Conservation (phyloP, 1,140 invertebrate species). For the Propsilocerus akamusi region DNA sequence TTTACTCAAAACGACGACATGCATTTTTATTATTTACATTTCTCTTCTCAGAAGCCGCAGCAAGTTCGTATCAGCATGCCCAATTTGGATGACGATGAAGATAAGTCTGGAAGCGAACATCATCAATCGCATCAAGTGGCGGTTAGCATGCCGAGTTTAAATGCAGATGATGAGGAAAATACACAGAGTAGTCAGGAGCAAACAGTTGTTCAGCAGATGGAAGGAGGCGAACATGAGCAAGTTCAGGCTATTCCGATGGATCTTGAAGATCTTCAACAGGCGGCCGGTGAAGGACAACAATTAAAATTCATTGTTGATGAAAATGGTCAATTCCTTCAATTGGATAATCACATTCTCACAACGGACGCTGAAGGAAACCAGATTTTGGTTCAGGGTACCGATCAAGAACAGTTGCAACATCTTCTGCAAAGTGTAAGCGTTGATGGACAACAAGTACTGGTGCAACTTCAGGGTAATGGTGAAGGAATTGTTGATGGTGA, state of each 20-base stretch:
- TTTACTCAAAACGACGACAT: too few relatives aligned
- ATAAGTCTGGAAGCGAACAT: slow-evolving; percentile 5
- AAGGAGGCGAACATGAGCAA: neutral
- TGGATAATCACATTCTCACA: slow-evolving; percentile 23
- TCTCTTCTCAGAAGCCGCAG: neutral
- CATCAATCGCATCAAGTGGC: slow-evolving; percentile 13
- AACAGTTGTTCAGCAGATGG: neutral
- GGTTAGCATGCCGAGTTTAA: slow-evolving; percentile 7
- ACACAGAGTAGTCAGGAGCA: slow-evolving; percentile 6
- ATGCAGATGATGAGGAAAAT: slow-evolving; percentile 11
- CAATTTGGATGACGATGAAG: slow-evolving; percentile 21
- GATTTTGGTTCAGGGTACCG: slow-evolving; percentile 19
- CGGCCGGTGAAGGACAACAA: slow-evolving; percentile 20
- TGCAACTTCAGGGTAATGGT: slow-evolving; percentile 14
- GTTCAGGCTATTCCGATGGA: slow-evolving; percentile 16
- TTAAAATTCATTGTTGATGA: slow-evolving; percentile 25
- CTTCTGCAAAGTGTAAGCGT: slow-evolving; percentile 22
- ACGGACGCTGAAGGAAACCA: slow-evolving; percentile 23
- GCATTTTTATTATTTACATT: neutral
- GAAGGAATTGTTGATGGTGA: slow-evolving; percentile 17
- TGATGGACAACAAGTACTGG: neutral
- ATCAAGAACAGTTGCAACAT: slow-evolving; percentile 24
- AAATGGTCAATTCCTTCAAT: slow-evolving; percentile 20
- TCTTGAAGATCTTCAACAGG: slow-evolving; percentile 19
- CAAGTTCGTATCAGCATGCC: slow-evolving; percentile 20